These are phyloP conservation scores for Papilio helenus DNA, from an alignment of 1,140 invertebrate genomes.

Conservation along the genomic window DNA sequence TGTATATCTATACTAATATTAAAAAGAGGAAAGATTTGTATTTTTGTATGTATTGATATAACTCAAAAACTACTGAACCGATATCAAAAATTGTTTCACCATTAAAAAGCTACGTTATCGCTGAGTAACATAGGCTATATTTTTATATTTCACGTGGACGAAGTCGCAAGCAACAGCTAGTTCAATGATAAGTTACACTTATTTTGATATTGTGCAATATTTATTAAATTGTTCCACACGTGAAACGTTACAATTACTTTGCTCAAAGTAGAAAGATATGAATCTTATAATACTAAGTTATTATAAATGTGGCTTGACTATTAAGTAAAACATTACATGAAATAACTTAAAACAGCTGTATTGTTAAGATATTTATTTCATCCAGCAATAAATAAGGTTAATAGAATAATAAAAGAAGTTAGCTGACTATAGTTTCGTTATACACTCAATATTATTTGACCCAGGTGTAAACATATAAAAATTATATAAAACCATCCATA, in stretches of 20 bases:
- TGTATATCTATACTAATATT: no score
- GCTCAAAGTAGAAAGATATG: slow-evolving; percentile 10
- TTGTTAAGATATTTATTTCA: neutral
- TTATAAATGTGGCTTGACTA: neutral
- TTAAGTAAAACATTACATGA: neutral
- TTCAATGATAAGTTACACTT: no score
- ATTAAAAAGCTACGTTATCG: no score
- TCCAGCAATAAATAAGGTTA: neutral
- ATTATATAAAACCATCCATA: no score
- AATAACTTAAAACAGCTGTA: slow-evolving; percentile 11
- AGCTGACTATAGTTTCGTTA: neutral
- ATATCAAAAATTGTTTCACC: no score
- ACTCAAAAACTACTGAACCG: no score
- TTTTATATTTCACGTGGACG: no score
- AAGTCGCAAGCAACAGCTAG: no score
- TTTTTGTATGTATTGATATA: no score
- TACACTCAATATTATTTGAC: neutral
- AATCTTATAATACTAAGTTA: slow-evolving; percentile 29
- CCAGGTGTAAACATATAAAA: no score
- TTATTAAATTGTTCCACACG: neutral
- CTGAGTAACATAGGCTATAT: no score
- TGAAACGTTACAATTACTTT: neutral
- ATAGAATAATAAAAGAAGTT: neutral
- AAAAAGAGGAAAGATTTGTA: no score
- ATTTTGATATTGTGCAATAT: neutral